Conservation (phyloP, 1,140 invertebrate genomes). For the Ceratina japonica region DNA sequence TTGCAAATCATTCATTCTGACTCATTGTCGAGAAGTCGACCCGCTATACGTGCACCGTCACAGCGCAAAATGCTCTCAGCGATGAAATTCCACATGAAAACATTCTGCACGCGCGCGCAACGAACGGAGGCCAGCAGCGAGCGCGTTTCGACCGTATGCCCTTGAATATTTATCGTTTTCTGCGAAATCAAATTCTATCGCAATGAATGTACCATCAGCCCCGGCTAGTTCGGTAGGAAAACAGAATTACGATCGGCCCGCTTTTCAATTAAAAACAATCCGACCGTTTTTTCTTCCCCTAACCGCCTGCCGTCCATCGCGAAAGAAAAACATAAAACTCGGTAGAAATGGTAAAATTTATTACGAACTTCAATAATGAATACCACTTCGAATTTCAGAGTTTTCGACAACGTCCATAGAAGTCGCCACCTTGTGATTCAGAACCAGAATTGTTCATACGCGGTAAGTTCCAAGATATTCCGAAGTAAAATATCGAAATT, state of each 20-base stretch:
- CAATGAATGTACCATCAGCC: slow-evolving; percentile 54
- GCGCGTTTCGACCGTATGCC: slow-evolving; percentile 27
- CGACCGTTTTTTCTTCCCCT: slow-evolving; percentile 29
- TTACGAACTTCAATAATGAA: not conserved
- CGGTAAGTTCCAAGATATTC: too few relatives aligned
- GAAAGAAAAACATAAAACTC: not conserved
- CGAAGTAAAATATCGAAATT: too few relatives aligned
- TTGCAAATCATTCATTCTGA: slow-evolving; percentile 70
- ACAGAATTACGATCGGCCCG: slow-evolving; percentile 44
- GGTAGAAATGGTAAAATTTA: not conserved
- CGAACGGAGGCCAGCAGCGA: not conserved
- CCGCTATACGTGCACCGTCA: slow-evolving; percentile 55
- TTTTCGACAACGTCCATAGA: not conserved
- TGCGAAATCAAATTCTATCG: slow-evolving; percentile 58
- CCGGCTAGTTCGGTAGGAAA: slow-evolving; percentile 49
- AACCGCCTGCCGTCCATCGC: too few relatives aligned
- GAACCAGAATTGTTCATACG: too few relatives aligned
- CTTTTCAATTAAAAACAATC: slow-evolving; percentile 47
- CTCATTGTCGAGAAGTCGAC: slow-evolving; percentile 63
- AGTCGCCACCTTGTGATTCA: too few relatives aligned
- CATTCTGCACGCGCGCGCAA: slow-evolving; percentile 22
- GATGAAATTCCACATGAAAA: slow-evolving; percentile 55
- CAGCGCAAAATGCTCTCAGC: slow-evolving; percentile 43
- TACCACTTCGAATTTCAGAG: not conserved
- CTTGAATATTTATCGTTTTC: slow-evolving; percentile 65